Base-by-base conservation (phyloP, 2,888 invertebrate genomes). In the Caenorhabditis becei region DNA sequence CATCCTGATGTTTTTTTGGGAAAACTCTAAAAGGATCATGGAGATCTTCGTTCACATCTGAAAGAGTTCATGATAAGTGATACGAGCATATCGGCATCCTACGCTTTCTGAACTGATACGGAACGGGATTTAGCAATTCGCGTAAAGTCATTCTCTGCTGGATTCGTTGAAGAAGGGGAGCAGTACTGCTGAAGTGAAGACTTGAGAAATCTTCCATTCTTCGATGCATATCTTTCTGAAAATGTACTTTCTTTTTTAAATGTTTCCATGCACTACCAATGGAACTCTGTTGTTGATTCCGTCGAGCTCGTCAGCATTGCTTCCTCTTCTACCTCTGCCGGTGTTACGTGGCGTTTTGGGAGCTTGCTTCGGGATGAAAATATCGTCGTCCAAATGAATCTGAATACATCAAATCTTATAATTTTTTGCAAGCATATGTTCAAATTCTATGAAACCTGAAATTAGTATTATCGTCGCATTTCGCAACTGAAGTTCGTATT, bases 151-250 rank as follows among this genome's bases (percentile, higher is more conserved):
- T 59, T 28, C 16, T 7, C 24, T 8, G 0, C 0, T 18, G 14
- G n/a, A 14, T 41, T 58, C 63, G 14, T 0, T 14, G 7, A 18
- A 23, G 18, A 0, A 49, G 18, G 1, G 28, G n/a, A 8, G 18
- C 14, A 4, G 49, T 5, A 16, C 37, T 8, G 1, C 20, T 7
- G 32, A 51, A 58, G 28, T 58, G 49, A 16, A 74, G 65, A 54
- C 58, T 58, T 10, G 74, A 74, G 41, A 24, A 66, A 11, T 74
- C 44, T 26, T 74, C 65, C 74, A 74, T 74, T 35, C 65, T 24
- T 1, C 26, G 26, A 32, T 65, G 51, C 65, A 66, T 74, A 16
- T 59, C 65, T 53, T 23, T 58, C 72, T 72, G 47, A 1, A 53
- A 53, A 53, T 18, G 20, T 4, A 5, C 1, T 10, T 10, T 32